Base-by-base conservation (phyloP, 2,797 vertebrate genomes). In the Brachyalestes nurse region DNA sequence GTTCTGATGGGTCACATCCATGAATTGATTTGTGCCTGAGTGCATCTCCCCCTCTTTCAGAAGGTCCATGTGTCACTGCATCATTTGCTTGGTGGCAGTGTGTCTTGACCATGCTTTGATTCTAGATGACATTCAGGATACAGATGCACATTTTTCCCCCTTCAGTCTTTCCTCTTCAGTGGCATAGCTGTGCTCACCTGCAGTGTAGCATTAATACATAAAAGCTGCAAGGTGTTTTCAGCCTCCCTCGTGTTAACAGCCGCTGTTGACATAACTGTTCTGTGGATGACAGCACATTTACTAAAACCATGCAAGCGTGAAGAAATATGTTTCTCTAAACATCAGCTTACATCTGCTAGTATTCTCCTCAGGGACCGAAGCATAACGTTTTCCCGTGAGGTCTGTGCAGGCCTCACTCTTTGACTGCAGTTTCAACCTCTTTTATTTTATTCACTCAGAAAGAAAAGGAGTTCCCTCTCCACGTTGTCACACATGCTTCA, bases 151-250 rank as follows among this genome's bases (percentile, higher is more conserved):
- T 40, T 25, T 69, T n/a, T n/a, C n/a, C n/a, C n/a, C n/a, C n/a
- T n/a, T n/a, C n/a, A n/a, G n/a, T 83, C 77, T 78, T 42, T 19
- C 45, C 12, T 45, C 53, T 47, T 66, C 71, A 40, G 73, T 60
- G 47, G 69, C 66, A 9, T 49, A 58, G 79, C 64, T 65, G 69
- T 76, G 69, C 23, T 38, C 60, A 34, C 53, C 58, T 28, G 17
- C 40, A 42, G 19, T 40, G 34, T 21, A 23, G 28, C 40, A 64
- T 9, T 17, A 71, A 16, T 28, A 40, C 45, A 80, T 28, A 74
- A 83, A 76, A 65, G 49, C 57, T 47, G 25, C 80, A 72, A 57
- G 61, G 12, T 16, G 25, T 70, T 25, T 73, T 58, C 2, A 8
- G 19, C 12, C 40, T 9, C 3, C 53, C 28, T 66, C 0, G 4